These are phyloP conservation scores for Nicator chloris DNA, from an alignment of 2,113 vertebrate species.

Conservation along the genomic window DNA sequence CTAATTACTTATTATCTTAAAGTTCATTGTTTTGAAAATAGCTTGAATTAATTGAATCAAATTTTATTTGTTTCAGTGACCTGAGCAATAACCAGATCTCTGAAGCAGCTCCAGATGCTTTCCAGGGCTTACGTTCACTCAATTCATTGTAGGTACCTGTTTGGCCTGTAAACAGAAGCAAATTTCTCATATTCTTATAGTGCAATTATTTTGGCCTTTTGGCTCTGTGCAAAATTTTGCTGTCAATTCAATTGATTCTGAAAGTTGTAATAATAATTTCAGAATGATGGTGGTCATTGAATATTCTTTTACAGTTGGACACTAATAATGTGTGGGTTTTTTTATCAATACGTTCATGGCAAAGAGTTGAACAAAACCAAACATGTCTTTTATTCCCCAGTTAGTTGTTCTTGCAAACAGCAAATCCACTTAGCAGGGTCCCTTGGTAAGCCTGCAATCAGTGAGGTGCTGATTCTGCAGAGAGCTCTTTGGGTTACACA, in stretches of 20 bases:
- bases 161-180: neutral
- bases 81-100: slow-evolving; percentile 99
- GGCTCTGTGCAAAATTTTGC: neutral
- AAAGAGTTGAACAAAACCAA: neutral
- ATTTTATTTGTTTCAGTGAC: slow-evolving; percentile 79
- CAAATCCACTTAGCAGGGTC: neutral
- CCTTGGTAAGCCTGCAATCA: neutral
- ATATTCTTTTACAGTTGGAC: neutral
- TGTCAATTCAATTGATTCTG: neutral
- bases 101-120: slow-evolving; percentile 92
- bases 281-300: neutral
- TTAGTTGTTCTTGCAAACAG: neutral
- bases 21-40: neutral
- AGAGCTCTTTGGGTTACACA: neutral
- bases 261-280: neutral
- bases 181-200: neutral
- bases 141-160: slow-evolving; percentile 92
- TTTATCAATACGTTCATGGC: neutral
- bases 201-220: neutral
- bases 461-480: neutral
- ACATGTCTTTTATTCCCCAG: neutral
- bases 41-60: neutral
- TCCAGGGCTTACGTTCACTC: slow-evolving; percentile 94
- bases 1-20: neutral
- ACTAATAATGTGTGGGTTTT: neutral